phyloP scores from a whole-genome alignment of 2,113 vertebrate genomes.

The Cynopterus brachyotis region DNA sequence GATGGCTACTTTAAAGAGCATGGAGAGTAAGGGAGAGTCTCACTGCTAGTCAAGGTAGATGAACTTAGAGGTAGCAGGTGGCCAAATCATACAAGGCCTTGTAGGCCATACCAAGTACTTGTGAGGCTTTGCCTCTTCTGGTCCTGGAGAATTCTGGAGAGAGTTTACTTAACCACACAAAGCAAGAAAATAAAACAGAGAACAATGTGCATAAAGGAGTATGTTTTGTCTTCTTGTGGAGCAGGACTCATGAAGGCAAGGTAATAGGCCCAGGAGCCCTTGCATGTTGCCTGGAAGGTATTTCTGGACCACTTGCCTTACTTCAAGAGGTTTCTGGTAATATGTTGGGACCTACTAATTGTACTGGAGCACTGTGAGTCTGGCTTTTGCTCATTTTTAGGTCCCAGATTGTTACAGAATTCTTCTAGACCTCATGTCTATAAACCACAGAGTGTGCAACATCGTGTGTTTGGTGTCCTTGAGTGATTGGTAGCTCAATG shows the following conservation, averaged over 20 bases:
- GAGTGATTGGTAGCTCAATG: background rate
- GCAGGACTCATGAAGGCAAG: background rate
- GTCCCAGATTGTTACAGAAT: background rate
- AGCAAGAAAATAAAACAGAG: background rate
- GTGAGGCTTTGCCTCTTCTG: background rate
- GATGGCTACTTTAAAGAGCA: background rate
- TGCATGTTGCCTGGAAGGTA: background rate
- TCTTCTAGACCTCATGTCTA: background rate
- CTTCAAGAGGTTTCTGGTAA: background rate
- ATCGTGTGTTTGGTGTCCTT: background rate
- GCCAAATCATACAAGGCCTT: background rate
- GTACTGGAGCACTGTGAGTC: background rate
- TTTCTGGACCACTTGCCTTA: background rate
- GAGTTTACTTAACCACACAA: background rate
- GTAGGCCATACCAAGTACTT: background rate
- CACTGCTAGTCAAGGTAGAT: background rate
- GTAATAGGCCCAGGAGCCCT: background rate
- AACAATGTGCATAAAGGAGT: background rate
- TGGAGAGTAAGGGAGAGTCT: background rate
- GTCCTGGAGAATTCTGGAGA: background rate
- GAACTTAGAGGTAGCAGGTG: background rate
- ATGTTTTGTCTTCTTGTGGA: background rate
- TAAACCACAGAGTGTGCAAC: background rate
- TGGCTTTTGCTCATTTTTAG: background rate
- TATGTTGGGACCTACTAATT: background rate